These are phyloP conservation scores for Drosophila demipolita DNA, from an alignment of 2,888 invertebrate species.

Conservation along the genomic window DNA sequence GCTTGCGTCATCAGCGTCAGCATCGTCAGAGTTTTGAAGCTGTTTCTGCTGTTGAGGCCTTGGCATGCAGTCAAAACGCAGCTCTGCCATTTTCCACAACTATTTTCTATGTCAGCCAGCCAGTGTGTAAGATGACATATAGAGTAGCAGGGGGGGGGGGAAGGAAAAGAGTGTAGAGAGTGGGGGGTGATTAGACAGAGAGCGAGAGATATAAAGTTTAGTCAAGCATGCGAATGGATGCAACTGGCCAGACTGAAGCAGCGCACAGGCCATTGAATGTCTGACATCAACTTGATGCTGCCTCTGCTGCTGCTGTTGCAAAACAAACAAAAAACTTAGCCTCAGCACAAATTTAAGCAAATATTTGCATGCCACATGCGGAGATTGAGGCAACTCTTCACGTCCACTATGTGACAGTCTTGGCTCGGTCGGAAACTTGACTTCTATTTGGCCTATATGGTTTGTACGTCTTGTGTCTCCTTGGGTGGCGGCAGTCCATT, in stretches of 20 bases:
- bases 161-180: neutral
- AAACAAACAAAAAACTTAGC: slow-evolving; percentile 82
- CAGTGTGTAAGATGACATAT: slow-evolving; percentile 40
- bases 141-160: neutral
- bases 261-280: slow-evolving; percentile 58
- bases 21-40: slow-evolving; percentile 60
- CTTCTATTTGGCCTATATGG: slow-evolving; percentile 49
- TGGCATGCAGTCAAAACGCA: slow-evolving; percentile 79
- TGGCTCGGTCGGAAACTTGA: slow-evolving; percentile 40
- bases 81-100: slow-evolving; percentile 60
- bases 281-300: slow-evolving; percentile 67
- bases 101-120: slow-evolving; percentile 73
- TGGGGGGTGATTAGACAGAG: slow-evolving; percentile 6
- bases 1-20: slow-evolving; percentile 75
- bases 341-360: slow-evolving; percentile 84
- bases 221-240: slow-evolving; percentile 44
- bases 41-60: slow-evolving; percentile 62
- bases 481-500: slow-evolving; percentile 34
- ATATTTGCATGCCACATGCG: slow-evolving; percentile 82
- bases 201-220: slow-evolving; percentile 41
- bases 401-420: slow-evolving; percentile 53
- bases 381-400: slow-evolving; percentile 63
- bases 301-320: slow-evolving; percentile 28
- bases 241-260: slow-evolving; percentile 52
- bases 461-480: slow-evolving; percentile 9